Percentiles rank a stretch among this genome's conserved stretches.
Conservation (phyloP, 2,113 vertebrate genomes). For the Fregetta grallaria region DNA sequence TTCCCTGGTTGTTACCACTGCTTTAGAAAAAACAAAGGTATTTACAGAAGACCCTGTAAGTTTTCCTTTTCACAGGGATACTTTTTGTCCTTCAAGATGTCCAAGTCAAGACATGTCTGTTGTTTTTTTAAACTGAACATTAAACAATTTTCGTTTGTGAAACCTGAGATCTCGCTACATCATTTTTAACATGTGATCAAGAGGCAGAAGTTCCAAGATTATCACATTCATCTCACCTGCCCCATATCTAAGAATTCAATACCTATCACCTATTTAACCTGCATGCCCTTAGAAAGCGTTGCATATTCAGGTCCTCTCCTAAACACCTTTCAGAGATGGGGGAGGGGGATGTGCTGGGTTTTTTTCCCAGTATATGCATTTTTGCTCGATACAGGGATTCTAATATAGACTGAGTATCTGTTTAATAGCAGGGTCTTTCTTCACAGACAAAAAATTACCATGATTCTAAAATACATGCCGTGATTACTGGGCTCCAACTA, state of each 20-base stretch:
- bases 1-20: neutral
- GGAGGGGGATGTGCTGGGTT: fast-evolving
- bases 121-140: neutral
- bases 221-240: neutral
- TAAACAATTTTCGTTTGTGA: neutral
- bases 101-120: neutral
- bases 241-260: neutral
- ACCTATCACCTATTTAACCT: neutral
- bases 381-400: neutral
- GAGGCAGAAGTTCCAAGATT: neutral
- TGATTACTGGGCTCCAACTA: neutral
- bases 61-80: neutral
- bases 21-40: neutral
- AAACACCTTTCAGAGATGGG: neutral
- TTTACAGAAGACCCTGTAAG: neutral
- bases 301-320: neutral
- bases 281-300: neutral
- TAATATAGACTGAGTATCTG: neutral
- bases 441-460: neutral
- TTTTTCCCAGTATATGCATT: neutral
- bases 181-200: neutral
- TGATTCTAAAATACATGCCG: neutral
- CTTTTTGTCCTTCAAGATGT: neutral
- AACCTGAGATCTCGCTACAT: neutral
- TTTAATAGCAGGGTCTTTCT: neutral